These are phyloP conservation scores for Phalacrocorax carbo DNA, from an alignment of 2,113 vertebrate species.

Conservation along the genomic window DNA sequence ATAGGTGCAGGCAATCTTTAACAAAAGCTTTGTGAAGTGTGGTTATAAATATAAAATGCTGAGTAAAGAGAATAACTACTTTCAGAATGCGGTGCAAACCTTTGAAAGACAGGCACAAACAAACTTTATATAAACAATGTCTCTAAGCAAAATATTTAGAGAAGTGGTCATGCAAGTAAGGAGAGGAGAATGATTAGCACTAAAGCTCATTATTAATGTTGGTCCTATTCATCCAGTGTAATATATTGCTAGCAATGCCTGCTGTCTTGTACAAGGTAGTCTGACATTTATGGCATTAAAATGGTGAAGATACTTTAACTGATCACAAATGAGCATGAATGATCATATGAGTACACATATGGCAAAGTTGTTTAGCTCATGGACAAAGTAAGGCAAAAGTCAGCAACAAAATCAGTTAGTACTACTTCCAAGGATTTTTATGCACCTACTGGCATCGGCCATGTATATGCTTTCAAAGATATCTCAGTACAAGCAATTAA, in stretches of 20 bases:
- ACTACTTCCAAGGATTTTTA: background rate
- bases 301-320: background rate
- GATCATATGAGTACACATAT: background rate
- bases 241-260: background rate
- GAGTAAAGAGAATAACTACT: background rate
- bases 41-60: background rate
- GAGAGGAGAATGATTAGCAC: background rate
- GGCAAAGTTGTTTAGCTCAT: background rate
- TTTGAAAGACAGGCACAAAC: background rate
- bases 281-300: conserved; percentile 4
- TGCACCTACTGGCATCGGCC: background rate
- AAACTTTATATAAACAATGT: background rate
- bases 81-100: background rate
- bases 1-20: background rate
- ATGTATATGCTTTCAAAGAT: background rate
- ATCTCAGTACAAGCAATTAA: background rate
- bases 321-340: background rate
- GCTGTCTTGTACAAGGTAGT: background rate
- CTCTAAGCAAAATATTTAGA: background rate
- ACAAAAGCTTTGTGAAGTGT: background rate
- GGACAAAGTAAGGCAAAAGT: background rate
- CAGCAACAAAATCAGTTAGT: background rate
- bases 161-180: background rate
- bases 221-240: background rate
- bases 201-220: background rate